A percentile compares a stretch with the other conserved stretches of the same genome.
Evolutionary conservation across 2,888 invertebrate genomes (phyloP).

Genomic region (Hypercompe scribonia): DNA sequence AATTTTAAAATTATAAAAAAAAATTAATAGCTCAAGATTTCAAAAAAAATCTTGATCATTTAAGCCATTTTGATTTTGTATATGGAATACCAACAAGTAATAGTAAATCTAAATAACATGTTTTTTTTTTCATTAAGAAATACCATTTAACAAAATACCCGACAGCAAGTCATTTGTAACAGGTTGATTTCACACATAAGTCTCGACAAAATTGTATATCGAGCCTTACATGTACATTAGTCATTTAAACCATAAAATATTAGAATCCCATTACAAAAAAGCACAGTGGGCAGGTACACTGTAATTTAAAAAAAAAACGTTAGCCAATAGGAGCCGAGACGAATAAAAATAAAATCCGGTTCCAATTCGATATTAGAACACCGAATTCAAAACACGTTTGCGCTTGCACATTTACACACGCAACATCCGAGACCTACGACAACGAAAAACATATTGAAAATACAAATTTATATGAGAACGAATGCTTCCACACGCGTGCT

Average conservation of each 20-base stretch:
- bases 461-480: constrained; percentile 53
- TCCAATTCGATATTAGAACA: constrained; percentile 69
- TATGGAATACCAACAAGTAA: background rate
- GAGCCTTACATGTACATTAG: background rate
- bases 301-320: constrained; percentile 25
- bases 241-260: background rate
- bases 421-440: constrained; percentile 74
- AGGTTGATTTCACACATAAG: background rate
- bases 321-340: constrained; percentile 53
- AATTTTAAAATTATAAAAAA: background rate
- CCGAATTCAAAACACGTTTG: constrained; percentile 71
- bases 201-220: background rate
- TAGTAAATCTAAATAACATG: background rate
- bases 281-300: constrained; percentile 21
- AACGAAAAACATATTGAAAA: constrained; percentile 65
- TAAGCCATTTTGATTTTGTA: background rate
- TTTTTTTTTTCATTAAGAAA: background rate
- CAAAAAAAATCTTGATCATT: background rate
- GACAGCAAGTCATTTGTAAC: background rate
- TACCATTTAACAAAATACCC: background rate
- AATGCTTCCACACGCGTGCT: constrained; percentile 50
- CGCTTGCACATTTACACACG: constrained; percentile 51
- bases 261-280: constrained; percentile 20
- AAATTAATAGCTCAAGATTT: background rate
- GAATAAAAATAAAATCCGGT: constrained; percentile 58